Base-by-base conservation (phyloP, 2,888 invertebrate genomes). In the Nymphalis c-album region DNA sequence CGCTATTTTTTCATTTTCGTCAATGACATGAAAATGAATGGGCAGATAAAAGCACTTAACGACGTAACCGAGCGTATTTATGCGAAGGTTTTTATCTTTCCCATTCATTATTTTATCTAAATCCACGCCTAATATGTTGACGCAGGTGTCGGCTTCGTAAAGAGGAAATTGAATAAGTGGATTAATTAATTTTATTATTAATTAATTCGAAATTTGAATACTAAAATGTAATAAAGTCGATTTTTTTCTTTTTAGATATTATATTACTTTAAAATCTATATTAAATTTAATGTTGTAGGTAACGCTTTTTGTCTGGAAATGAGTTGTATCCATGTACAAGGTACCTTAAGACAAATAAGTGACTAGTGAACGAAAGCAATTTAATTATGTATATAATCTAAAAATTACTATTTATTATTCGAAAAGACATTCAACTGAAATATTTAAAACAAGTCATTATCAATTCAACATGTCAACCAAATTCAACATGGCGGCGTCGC, bases 101-200 rank as follows among this genome's bases (percentile, higher is more conserved):
- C 31, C 47, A 5, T 53, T 55, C 35, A 35, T 63, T 53, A 63
- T 57, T 20, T 63, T 53, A 63, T 57, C 63, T 57, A 55, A 63
- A 63, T 50, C 61, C 61, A 7, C 50, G 50, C 50, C 10, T 62
- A 50, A 62, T 22, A 20, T n/a, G 18, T 26, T 63, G 63, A 63
- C 55, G 55, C 55, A 55, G n/a, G 22, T 47, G 63, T 55, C 63
- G 53, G 53, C 53, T 53, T 53, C 17, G 13, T 22, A 16, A 22
- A 53, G 22, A 26, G 22, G 16, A 53, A 53, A 22, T 22, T 53
- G 7, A 53, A 7, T 48, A 48, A 48, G 4, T 3, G 48, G 7
- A 48, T n/a, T n/a, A 8, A 20, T 18, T 20, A 20, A 50, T 50
- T 50, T 8, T 8, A 50, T 18, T 50, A 48, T 50, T 47, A 47